phyloP scores from a whole-genome alignment of 1,140 invertebrate species.

The Drosophila orena region DNA sequence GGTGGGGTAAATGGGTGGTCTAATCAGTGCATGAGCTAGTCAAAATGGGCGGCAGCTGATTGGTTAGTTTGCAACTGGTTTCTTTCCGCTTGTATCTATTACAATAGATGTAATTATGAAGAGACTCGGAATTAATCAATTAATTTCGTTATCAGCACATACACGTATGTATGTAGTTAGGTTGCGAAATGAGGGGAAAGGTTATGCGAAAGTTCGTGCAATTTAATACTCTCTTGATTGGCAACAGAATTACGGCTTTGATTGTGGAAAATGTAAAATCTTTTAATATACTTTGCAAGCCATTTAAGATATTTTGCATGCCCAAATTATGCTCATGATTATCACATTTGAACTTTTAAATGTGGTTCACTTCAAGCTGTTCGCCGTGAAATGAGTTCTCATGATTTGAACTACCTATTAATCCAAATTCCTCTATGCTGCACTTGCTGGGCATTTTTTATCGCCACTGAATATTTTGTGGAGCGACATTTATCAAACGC shows the following conservation, averaged over 20 bases:
- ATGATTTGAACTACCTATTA: slow-evolving; percentile 1
- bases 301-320: no score
- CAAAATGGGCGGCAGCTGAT: slow-evolving; percentile 4
- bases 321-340: no score
- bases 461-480: slow-evolving; percentile 17
- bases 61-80: slow-evolving; percentile 31
- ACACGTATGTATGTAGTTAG: slow-evolving; percentile 40
- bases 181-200: background rate
- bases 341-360: background rate
- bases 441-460: slow-evolving; percentile 20
- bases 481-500: slow-evolving; percentile 38
- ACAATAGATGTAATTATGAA: slow-evolving; percentile 74
- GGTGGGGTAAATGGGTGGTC: background rate
- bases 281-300: no score
- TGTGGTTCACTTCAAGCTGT: background rate
- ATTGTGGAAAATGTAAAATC: no score
- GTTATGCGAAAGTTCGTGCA: background rate
- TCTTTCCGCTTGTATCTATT: slow-evolving; percentile 37
- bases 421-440: background rate
- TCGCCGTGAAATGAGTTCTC: slow-evolving; percentile 4
- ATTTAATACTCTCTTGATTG: no score
- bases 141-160: slow-evolving; percentile 66
- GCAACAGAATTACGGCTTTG: no score
- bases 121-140: slow-evolving; percentile 67
- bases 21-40: background rate